Conservation (phyloP, 2,888 invertebrate genomes). For the Amphipoea lucens region DNA sequence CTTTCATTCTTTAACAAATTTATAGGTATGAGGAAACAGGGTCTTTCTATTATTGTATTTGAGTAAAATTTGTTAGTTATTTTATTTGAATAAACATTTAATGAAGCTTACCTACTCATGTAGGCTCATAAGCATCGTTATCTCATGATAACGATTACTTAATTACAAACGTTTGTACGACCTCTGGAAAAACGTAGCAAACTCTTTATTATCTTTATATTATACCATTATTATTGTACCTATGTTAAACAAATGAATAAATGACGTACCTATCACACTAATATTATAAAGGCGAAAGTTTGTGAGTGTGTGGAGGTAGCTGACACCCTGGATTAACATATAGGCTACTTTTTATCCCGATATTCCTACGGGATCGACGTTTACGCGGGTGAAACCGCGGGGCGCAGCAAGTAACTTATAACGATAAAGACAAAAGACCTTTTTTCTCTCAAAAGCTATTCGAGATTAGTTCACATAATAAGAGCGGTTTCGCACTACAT, state of each 20-base stretch:
- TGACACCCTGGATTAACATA: too few relatives aligned
- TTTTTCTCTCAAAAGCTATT: background rate
- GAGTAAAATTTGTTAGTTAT: background rate
- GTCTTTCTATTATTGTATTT: slow-evolving; percentile 3
- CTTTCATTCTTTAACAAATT: slow-evolving; percentile 11
- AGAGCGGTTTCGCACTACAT: too few relatives aligned
- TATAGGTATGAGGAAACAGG: background rate
- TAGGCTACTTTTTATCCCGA: too few relatives aligned
- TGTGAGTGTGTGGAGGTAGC: too few relatives aligned
- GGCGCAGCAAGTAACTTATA: too few relatives aligned
- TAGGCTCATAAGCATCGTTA: background rate
- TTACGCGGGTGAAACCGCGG: too few relatives aligned
- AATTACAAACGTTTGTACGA: too few relatives aligned
- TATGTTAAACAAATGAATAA: too few relatives aligned
- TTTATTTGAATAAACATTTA: background rate
- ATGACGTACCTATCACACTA: too few relatives aligned
- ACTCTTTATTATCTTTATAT: background rate
- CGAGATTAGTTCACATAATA: background rate
- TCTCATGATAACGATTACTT: background rate
- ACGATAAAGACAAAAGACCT: background rate
- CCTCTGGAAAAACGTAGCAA: background rate
- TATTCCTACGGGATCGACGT: too few relatives aligned
- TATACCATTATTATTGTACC: too few relatives aligned
- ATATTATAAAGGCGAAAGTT: too few relatives aligned
- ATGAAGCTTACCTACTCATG: background rate